These are phyloP conservation scores for Gopherus evgoodei DNA, from an alignment of 2,113 vertebrate genomes.

Conservation along the genomic window DNA sequence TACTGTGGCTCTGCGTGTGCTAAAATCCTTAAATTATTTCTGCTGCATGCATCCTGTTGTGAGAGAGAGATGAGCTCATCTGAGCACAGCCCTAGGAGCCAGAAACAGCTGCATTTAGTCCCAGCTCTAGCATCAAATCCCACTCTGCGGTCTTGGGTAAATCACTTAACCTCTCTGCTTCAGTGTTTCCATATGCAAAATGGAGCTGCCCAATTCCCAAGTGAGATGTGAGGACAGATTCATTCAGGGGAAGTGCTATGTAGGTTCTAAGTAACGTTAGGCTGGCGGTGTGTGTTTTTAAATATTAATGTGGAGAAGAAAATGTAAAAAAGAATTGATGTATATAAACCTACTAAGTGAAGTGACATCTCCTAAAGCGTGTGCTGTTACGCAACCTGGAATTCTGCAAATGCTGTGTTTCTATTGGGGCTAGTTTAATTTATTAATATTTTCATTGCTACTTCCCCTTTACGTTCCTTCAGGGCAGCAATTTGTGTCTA, in stretches of 20 bases:
- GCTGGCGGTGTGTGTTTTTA: neutral
- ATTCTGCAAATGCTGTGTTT: neutral
- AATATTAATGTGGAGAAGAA: neutral
- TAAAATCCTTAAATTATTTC: neutral
- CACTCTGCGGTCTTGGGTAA: neutral
- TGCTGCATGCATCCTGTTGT: neutral
- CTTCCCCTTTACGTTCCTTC: neutral
- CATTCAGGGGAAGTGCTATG: neutral
- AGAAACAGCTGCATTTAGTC: neutral
- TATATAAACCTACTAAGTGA: neutral
- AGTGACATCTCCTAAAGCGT: neutral
- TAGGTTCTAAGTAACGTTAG: neutral
- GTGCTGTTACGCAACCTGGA: accelerated
- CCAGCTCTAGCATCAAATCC: neutral
- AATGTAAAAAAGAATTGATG: neutral
- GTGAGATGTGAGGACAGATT: neutral
- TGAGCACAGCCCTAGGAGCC: neutral
- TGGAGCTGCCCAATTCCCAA: neutral
- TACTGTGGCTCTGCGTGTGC: neutral
- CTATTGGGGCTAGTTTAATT: accelerated
- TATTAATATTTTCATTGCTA: accelerated
- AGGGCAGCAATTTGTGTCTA: neutral
- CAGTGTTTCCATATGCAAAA: neutral
- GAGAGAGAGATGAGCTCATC: neutral
- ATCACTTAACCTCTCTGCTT: neutral